Percentiles rank a stretch among this genome's conserved stretches.
These are phyloP conservation scores for Margaritifera margaritifera DNA, from an alignment of 2,888 invertebrate genomes.

Conservation along the genomic window DNA sequence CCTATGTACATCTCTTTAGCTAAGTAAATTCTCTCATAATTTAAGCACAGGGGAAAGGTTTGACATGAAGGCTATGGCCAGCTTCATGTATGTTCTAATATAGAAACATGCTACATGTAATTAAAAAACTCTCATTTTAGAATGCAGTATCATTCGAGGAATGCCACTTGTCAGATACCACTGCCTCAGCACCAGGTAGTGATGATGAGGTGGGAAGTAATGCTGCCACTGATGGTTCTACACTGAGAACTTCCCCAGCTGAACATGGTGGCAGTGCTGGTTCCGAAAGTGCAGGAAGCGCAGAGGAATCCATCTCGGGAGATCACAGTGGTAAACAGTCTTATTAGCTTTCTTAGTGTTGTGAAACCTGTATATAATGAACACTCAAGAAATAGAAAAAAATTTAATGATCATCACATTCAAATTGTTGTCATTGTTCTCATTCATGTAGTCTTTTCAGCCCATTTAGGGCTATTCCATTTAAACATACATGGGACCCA, in stretches of 20 bases:
- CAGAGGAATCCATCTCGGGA: constrained; percentile 90
- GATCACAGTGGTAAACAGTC: constrained; percentile 75
- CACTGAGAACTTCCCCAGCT: constrained; percentile 87
- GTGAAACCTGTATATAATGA: not conserved
- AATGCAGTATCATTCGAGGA: constrained; percentile 70
- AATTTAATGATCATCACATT: no score
- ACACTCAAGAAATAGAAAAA: no score
- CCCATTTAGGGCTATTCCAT: no score
- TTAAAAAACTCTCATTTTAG: constrained; percentile 21
- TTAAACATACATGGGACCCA: no score
- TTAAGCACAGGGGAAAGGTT: no score
- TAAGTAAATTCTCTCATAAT: no score
- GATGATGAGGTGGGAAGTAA: constrained; percentile 94
- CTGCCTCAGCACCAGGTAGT: constrained; percentile 89
- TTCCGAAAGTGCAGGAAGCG: constrained; percentile 90
- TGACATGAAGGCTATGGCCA: no score
- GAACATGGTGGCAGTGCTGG: constrained; percentile 77
- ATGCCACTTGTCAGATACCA: constrained; percentile 85
- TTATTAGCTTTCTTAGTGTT: constrained; percentile 10
- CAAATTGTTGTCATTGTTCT: no score
- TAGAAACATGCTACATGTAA: not conserved
- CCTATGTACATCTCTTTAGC: no score
- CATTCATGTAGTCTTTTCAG: no score
- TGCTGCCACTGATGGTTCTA: constrained; percentile 95
- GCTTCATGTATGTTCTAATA: not conserved